Conservation (phyloP, 2,797 vertebrate genomes). For the Staurois parvus region DNA sequence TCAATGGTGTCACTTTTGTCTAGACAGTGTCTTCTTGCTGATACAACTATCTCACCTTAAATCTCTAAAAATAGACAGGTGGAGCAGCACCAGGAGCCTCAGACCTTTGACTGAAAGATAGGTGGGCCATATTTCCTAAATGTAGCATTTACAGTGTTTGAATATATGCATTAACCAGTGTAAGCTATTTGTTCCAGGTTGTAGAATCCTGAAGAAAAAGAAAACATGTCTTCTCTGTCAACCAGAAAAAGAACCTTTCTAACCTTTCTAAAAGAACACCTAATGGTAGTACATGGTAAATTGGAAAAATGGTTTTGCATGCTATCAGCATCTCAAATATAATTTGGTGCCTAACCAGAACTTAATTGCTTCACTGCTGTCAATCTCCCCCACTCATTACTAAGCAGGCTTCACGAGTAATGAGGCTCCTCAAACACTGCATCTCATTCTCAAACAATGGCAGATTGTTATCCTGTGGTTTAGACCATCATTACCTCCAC, state of each 20-base stretch:
- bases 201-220: not conserved
- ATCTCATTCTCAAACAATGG: constrained; percentile 3
- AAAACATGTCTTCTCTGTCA: not conserved
- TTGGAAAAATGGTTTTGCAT: not conserved
- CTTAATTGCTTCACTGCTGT: constrained; percentile 9
- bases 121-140: no score
- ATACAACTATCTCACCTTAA: no score
- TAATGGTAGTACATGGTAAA: constrained; percentile 3
- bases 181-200: not conserved
- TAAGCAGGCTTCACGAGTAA: not conserved
- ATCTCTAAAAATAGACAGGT: no score
- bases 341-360: constrained; percentile 9
- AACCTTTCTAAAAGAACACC: not conserved
- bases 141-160: no score
- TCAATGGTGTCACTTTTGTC: no score
- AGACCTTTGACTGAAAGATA: no score
- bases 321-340: constrained; percentile 12
- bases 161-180: no score
- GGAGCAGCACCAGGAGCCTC: no score
- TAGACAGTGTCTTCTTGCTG: no score
- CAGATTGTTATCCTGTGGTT: constrained; percentile 17
- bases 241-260: not conserved
- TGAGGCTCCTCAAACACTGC: constrained; percentile 14
- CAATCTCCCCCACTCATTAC: constrained; percentile 6
- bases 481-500: not conserved